phyloP scores from a whole-genome alignment of 2,888 invertebrate species.

The Heliconius charithonia region DNA sequence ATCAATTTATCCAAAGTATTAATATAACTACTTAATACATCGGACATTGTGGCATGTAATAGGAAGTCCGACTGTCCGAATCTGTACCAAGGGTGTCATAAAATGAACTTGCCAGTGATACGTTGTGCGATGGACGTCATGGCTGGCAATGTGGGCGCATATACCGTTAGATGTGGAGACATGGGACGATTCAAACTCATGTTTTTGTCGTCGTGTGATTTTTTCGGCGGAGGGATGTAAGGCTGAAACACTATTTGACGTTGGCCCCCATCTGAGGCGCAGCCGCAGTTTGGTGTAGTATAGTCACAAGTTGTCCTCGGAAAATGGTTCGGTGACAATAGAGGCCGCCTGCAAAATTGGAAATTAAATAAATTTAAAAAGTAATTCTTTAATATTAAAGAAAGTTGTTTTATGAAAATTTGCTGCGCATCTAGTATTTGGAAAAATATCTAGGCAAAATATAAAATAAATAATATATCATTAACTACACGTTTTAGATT shows the following conservation, averaged over 20 bases:
- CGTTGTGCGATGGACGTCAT: conserved; percentile 93
- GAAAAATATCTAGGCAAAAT: no score
- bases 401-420: no score
- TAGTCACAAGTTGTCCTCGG: background rate
- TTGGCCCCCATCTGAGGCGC: conserved; percentile 30
- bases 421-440: no score
- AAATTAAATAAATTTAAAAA: background rate
- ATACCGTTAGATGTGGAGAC: conserved; percentile 93
- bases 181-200: conserved; percentile 88
- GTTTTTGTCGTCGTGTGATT: conserved; percentile 88
- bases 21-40: no score
- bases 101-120: conserved; percentile 82
- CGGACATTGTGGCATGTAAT: background rate
- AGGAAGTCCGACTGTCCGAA: background rate
- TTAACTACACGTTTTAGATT: no score
- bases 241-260: conserved; percentile 56
- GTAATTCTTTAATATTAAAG: background rate
- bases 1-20: no score
- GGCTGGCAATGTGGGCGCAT: conserved; percentile 89
- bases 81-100: background rate
- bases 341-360: background rate
- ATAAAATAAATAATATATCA: no score
- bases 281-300: conserved; percentile 1
- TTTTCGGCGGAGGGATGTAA: conserved; percentile 58
- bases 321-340: background rate